These are phyloP conservation scores for Drosophila longiperda DNA, from an alignment of 2,888 invertebrate genomes.

Conservation along the genomic window DNA sequence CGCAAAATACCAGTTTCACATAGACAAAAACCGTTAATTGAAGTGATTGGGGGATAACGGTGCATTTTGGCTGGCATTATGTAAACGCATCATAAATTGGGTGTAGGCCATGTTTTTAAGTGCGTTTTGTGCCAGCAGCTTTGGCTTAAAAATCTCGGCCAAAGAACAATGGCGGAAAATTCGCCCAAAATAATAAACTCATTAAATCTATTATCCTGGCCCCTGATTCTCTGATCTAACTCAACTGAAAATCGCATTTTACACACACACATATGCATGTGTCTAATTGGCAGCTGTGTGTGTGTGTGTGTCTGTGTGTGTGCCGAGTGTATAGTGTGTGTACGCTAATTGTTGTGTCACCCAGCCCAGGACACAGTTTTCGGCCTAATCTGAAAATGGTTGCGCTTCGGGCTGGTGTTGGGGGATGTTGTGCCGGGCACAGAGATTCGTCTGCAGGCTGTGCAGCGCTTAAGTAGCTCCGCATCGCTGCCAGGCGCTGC, in stretches of 20 bases:
- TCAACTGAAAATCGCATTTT: constrained; percentile 75
- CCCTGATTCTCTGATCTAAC: constrained; percentile 79
- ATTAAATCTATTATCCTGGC: constrained; percentile 82
- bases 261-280: constrained; percentile 23
- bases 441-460: constrained; percentile 25
- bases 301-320: constrained; percentile 4
- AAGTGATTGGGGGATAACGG: background rate
- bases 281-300: constrained; percentile 8
- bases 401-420: too few relatives aligned
- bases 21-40: constrained; percentile 1
- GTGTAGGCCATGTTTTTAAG: constrained; percentile 1
- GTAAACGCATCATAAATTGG: constrained; percentile 40
- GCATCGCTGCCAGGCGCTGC: constrained; percentile 49
- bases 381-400: constrained; percentile 11
- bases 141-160: constrained; percentile 13
- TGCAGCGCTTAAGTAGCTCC: constrained; percentile 49
- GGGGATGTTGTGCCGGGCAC: background rate
- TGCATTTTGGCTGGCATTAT: constrained; percentile 48
- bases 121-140: constrained; percentile 27
- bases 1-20: constrained; percentile 41
- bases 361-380: background rate
- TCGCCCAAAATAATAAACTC: constrained; percentile 76
- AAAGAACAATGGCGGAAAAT: constrained; percentile 46
- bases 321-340: constrained; percentile 1
- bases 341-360: constrained; percentile 51